These are phyloP conservation scores for Aphidius ervi DNA, from an alignment of 1,140 invertebrate genomes.

Conservation along the genomic window DNA sequence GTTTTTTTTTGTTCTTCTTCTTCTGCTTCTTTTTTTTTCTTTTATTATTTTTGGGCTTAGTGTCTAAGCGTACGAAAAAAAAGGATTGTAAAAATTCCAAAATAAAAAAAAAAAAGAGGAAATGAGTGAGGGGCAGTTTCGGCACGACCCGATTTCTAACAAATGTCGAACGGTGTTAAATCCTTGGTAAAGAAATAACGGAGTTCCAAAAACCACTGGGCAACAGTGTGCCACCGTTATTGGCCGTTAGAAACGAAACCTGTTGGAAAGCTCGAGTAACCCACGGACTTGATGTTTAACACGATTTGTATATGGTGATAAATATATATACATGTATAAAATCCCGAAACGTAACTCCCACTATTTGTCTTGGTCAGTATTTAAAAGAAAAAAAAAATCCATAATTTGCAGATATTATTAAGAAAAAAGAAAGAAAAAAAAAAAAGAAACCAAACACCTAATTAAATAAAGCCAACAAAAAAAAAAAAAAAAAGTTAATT, in stretches of 20 bases:
- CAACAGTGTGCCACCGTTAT: conserved; percentile 34
- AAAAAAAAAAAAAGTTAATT: too few species aligned
- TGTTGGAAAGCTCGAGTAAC: conserved; percentile 29
- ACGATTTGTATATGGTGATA: conserved; percentile 8
- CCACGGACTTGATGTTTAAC: conserved; percentile 4
- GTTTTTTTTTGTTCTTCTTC: too few species aligned
- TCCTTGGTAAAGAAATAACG: conserved; percentile 38
- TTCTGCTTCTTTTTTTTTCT: neutral
- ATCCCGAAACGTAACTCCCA: too few species aligned
- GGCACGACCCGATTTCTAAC: conserved; percentile 39
- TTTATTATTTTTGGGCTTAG: too few species aligned
- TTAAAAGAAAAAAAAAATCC: neutral
- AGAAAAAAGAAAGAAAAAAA: too few species aligned
- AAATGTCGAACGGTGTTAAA: conserved; percentile 21
- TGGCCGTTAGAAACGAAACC: conserved; percentile 47
- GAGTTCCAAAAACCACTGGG: conserved; percentile 37
- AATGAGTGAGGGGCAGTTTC: conserved; percentile 19
- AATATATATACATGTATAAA: conserved; percentile 4
- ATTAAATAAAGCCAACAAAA: too few species aligned
- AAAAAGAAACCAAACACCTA: too few species aligned
- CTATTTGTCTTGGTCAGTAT: neutral
- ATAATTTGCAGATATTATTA: too few species aligned
- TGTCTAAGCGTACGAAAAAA: neutral
- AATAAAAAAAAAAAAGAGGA: conserved; percentile 10
- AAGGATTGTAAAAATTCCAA: neutral